phyloP scores from a whole-genome alignment of 2,113 vertebrate genomes.

The Lampris incognitus region DNA sequence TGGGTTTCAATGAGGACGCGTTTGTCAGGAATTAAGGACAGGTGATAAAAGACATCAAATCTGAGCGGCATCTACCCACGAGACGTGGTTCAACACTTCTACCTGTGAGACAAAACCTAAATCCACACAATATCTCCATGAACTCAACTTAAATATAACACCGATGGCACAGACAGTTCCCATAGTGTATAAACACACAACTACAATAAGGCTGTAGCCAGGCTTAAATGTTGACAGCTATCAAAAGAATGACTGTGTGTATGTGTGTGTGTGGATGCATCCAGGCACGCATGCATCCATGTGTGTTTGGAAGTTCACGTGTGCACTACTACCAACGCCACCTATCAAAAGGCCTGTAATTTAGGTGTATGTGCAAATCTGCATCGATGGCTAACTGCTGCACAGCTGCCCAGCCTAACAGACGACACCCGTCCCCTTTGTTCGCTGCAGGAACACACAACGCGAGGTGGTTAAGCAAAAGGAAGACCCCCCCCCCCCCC shows the following conservation, averaged over 20 bases:
- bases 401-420: slow-evolving; percentile 49
- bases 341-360: not conserved
- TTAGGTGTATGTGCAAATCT: slow-evolving; percentile 43
- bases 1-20: slow-evolving; percentile 55
- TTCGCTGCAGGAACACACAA: slow-evolving; percentile 50
- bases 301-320: not conserved
- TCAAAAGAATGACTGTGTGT: not conserved
- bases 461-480: slow-evolving; percentile 36
- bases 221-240: not conserved
- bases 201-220: not conserved
- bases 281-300: not conserved
- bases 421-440: slow-evolving; percentile 61
- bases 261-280: not conserved
- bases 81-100: no score
- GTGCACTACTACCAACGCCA: not conserved
- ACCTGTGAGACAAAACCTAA: no score
- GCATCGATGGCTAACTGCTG: slow-evolving; percentile 66
- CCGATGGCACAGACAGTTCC: no score
- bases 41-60: not conserved
- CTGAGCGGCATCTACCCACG: not conserved
- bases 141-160: no score
- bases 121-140: no score
- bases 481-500: slow-evolving; percentile 11
- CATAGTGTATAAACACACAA: no score
- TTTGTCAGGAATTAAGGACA: slow-evolving; percentile 33